Evolutionary conservation across 2,888 invertebrate species (phyloP).

Genomic region (Oxystoma pomonae): DNA sequence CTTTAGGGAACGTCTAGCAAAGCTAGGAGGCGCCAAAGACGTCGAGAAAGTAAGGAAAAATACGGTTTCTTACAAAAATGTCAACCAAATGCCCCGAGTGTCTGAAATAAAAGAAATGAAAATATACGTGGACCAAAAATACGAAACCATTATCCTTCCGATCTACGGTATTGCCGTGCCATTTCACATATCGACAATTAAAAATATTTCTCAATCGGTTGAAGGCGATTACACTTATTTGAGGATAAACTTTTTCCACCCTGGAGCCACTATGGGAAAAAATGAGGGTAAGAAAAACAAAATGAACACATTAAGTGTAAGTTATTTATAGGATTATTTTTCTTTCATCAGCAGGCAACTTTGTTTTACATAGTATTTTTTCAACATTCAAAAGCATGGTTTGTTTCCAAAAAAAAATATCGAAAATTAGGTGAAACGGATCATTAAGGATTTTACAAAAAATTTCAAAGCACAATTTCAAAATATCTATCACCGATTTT

Average conservation of each 20-base stretch:
- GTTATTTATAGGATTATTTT: no score
- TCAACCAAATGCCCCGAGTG: conserved; percentile 90
- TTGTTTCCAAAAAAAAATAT: no score
- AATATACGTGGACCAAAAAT: conserved; percentile 93
- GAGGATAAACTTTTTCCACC: conserved; percentile 97
- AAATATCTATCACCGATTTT: no score
- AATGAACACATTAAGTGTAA: no score
- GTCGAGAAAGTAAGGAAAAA: conserved; percentile 89
- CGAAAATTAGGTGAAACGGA: no score
- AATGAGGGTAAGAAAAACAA: conserved; percentile 60
- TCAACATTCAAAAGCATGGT: no score
- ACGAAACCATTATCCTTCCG: conserved; percentile 97
- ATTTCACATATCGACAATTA: conserved; percentile 98
- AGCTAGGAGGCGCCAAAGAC: conserved; percentile 80
- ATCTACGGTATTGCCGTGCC: conserved; percentile 95
- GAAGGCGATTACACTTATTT: conserved; percentile 99
- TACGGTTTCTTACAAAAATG: conserved; percentile 90
- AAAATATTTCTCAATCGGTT: conserved; percentile 97
- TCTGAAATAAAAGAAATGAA: conserved; percentile 90
- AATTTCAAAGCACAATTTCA: no score
- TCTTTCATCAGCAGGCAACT: no score
- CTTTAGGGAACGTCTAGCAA: conserved; percentile 71
- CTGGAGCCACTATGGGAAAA: conserved; percentile 93
- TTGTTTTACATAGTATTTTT: no score
- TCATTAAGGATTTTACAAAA: no score